Base-by-base conservation (phyloP, 2,797 vertebrate genomes). In the Choloepus didactylus region DNA sequence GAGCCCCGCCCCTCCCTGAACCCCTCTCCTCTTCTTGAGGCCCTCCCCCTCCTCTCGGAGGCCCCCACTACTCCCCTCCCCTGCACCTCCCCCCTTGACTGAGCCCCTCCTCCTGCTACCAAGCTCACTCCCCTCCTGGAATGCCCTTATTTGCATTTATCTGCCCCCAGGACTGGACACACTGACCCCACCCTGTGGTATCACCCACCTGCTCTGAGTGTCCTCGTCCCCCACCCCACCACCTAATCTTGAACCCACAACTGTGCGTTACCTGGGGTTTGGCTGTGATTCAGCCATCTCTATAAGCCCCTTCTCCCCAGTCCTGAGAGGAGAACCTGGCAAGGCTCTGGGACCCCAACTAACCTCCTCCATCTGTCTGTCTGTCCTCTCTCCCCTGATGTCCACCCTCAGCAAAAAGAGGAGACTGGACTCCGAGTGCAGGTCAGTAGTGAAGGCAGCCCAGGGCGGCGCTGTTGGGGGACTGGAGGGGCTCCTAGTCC, bases 381-480 rank as follows among this genome's bases (percentile, higher is more conserved):
- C 95, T 96, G 77, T 95, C 94, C 84, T 93, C 90, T 87, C 54
- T 92, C 81, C 49, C 49, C 56, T 10, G 95, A 9, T 69, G 87
- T 73, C 75, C 49, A 66, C 84, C 87, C 23, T 97, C 98, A 98
- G 98, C 98, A 98, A 98, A 98, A 98, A 98, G 98, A 98, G 98
- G 97, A 98, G 98, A 97, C 97, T 98, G 0, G 98, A 98, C 96
- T 98, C 98, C 0, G 98, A 98, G 83, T 98, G 98, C 97, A 98
- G 98, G 98, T 98, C 97, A 98, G 98, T 98, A 84, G 51, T 46
- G 64, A n/a, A 41, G 73, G 81, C 0, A 72, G 2, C 0, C 2
- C 18, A 2, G 56, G 2, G 19, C 10, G 21, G 11, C 1, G 18
- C 0, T 1, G 27, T 60, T 54, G 41, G 72, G 54, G 80, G 75